Base-by-base conservation (phyloP, 2,113 vertebrate species). In the Tachycineta bicolor region DNA sequence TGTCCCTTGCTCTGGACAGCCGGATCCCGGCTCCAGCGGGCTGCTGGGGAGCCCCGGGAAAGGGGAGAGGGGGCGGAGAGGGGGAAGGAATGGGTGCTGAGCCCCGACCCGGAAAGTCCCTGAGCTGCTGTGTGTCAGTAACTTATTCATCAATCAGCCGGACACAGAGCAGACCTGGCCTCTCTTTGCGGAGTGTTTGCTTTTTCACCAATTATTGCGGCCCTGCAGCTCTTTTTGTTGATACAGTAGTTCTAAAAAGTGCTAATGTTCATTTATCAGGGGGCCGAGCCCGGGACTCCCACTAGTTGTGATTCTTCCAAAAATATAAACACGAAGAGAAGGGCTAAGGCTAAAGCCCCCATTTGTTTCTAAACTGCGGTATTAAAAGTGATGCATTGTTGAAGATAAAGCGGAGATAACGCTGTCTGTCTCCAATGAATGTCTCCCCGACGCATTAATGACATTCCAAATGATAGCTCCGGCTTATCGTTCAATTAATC, bases 321-420 rank as follows among this genome's bases (percentile, higher is more conserved):
- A 98, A 99, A 99, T 99, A 99, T 99, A 99, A 99, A 99, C 99
- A 99, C 87, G 94, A 96, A 97, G 97, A 97, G 97, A 97, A 97
- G 97, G 97, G 97, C 97, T 96, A 97, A 98, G 98, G 98, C 98
- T 98, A 98, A 98, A 98, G 98, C 97, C 97, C 98, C 98, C 99
- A 99, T 99, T 99, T 98, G 98, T 98, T 99, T 98, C 98, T 98
- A 98, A 98, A 97, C 97, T 96, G 98, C 98, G 97, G 98, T 97
- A 98, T 98, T 98, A 98, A 98, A 99, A 98, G 98, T 96, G 97
- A 98, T 97, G 97, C 97, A 97, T 97, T 98, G 98, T 98, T 98
- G 98, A 96, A 99, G 99, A 99, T 99, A 99, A 99, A 99, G 99
- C 98, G 97, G 98, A 98, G 99, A 99, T 99, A 99, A 99, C 98